Evolutionary conservation across 2,113 vertebrate species (phyloP), one percentile per base, ranked within the genome.

Genomic region (Myiagra hebetior): DNA sequence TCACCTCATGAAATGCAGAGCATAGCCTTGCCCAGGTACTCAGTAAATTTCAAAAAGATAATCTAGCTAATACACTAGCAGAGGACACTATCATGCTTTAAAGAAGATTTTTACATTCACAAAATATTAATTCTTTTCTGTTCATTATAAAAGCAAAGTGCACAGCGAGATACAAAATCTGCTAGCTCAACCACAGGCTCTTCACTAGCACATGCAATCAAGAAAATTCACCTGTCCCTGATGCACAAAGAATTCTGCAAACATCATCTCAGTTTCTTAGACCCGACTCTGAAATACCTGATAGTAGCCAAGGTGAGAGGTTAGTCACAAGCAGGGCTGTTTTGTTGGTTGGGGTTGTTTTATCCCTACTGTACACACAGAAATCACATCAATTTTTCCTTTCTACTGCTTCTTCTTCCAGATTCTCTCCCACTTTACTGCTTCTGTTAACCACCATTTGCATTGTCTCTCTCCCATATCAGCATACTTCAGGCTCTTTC

Each of bases 1-100:
- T 28, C 8, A 35, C 11, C 10, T 28, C 20, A 26, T 39, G n/a
- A 89, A 81, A 89, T 55, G 12, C 22, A 69, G 63, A 30, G 41
- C 28, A 77, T 8, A 59, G 4, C 10, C 9, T 46, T 1, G 0
- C 27, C 13, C 15, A 28, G 30, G 18, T 39, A 59, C 4, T 39
- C 33, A 42, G 8, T 30, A 65, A 23, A 62, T 60, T 72, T 85
- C 19, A 56, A 17, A 73, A 52, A 56, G 13, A 37, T 55, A 60
- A 68, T 35, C 33, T 27, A 56, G 19, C 18, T 64, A 83, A 64
- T 28, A 53, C 24, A 53, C 11, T 62, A 72, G 47, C 10, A 88
- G 42, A 59, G 31, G 9, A 42, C 30, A 44, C 4, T 26, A 52
- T 21, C 17, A 63, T 50, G 26, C 9, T 85, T 75, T 70, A 74